Base-by-base conservation (phyloP, 2,888 invertebrate species). In the Blastobasis lacticolella region DNA sequence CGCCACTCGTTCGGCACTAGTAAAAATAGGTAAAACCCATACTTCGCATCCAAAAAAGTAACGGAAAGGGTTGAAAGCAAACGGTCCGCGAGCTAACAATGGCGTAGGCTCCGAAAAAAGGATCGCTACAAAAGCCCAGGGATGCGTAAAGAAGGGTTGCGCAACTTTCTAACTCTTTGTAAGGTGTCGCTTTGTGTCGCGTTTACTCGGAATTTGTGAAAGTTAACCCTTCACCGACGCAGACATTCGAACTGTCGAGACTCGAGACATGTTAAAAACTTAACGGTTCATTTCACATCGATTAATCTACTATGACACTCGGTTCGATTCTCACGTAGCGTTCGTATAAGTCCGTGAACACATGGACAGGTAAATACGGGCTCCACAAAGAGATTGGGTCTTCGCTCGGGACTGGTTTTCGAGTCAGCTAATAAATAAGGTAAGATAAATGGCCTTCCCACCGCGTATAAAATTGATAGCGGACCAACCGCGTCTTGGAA, bases 141-240 rank as follows among this genome's bases (percentile, higher is more conserved):
- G 75, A 75, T 69, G 72, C 74, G 78, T 77, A 81, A 78, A 77
- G 67, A 82, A 87, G 86, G 86, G 87, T 88, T 88, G 85, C 81
- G 76, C 80, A 88, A 88, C 88, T 88, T 88, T 88, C 88, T 82
- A 86, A 83, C 79, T 71, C 83, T 75, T 87, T 86, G 84, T 85
- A 74, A 85, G 81, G 79, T 83, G 75, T 73, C 71, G 67, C 64
- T 76, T 78, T 77, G 68, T 69, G 68, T 57, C 55, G 5, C 6
- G 66, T 61, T 69, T 84, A 84, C 82, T 78, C 52, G 66, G 87
- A 85, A 86, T 67, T 71, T 66, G 80, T 75, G 83, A 84, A 86
- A 85, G 83, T 82, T 74, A 69, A 77, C 75, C 75, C 79, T 77
- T 74, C 69, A 49, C 50, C 50, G 54, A 62, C 59, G 61, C 64